Conservation (phyloP, 1,140 invertebrate genomes). For the Drosophila athabasca region DNA sequence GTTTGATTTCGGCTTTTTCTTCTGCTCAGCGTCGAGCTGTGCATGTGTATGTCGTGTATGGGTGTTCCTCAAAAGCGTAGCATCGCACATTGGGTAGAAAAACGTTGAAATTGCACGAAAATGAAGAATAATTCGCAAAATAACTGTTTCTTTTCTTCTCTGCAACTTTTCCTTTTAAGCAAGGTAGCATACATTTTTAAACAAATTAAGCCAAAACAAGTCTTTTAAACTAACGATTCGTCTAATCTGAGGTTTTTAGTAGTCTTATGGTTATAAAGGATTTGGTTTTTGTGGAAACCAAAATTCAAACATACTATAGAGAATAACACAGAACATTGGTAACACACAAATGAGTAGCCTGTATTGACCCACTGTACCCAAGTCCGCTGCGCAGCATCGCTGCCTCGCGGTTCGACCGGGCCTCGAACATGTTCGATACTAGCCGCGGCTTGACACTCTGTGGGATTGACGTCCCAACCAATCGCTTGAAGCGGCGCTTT, state of each 20-base stretch:
- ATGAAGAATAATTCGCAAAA: neutral
- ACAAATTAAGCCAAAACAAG: too few species aligned
- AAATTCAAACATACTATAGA: too few species aligned
- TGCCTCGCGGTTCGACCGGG: conserved; percentile 46
- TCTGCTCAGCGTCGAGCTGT: conserved; percentile 16
- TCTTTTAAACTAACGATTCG: too few species aligned
- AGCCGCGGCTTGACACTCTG: conserved; percentile 13
- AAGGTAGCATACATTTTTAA: too few species aligned
- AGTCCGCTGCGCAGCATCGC: conserved; percentile 56
- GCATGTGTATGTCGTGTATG: conserved; percentile 23
- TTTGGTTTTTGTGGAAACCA: too few species aligned
- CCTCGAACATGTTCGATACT: conserved; percentile 59
- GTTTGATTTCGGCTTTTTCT: conserved; percentile 27
- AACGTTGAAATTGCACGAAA: neutral
- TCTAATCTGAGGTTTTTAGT: too few species aligned
- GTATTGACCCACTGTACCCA: conserved; percentile 19
- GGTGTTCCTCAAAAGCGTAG: conserved; percentile 28
- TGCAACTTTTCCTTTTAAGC: too few species aligned
- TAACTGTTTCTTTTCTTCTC: neutral
- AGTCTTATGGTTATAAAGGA: too few species aligned
- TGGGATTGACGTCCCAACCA: conserved; percentile 57
- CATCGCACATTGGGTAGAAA: conserved; percentile 40
- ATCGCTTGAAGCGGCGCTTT: conserved; percentile 63
- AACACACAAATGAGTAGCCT: neutral
- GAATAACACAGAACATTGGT: too few species aligned